These are phyloP conservation scores for Siniperca chuatsi DNA, from an alignment of 2,113 vertebrate genomes.

Conservation along the genomic window DNA sequence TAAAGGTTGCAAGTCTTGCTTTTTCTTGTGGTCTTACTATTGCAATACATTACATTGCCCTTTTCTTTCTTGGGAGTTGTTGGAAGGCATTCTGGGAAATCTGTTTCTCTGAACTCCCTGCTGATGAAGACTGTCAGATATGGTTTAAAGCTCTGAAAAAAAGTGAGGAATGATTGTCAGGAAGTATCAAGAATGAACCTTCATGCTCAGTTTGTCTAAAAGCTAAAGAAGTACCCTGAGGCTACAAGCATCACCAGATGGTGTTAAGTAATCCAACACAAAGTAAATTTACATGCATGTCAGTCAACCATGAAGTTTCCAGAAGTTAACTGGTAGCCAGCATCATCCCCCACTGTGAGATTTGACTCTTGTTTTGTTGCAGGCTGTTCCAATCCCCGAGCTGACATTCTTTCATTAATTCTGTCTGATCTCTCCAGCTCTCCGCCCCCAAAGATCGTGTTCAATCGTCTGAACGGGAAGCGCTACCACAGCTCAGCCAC, in stretches of 20 bases:
- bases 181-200: not conserved
- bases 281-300: not conserved
- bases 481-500: constrained; percentile 81
- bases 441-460: constrained; percentile 90
- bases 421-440: constrained; percentile 61
- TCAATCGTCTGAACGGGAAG: constrained; percentile 93
- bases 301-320: not conserved
- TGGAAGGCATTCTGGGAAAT: not conserved
- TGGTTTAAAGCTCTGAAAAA: not conserved
- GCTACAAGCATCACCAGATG: not conserved
- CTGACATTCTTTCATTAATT: not conserved
- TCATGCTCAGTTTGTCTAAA: not conserved
- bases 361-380: not conserved
- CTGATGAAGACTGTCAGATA: not conserved
- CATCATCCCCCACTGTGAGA: not conserved
- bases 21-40: not conserved
- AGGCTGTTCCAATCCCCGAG: no score
- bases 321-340: not conserved
- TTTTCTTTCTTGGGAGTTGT: not conserved
- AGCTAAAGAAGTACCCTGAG: not conserved
- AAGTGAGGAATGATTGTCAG: not conserved
- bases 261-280: not conserved
- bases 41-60: not conserved
- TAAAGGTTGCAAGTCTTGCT: not conserved
- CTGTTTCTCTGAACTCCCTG: not conserved